These are phyloP conservation scores for Poecilobothrus nobilitatus DNA, from an alignment of 2,888 invertebrate genomes.

Conservation along the genomic window DNA sequence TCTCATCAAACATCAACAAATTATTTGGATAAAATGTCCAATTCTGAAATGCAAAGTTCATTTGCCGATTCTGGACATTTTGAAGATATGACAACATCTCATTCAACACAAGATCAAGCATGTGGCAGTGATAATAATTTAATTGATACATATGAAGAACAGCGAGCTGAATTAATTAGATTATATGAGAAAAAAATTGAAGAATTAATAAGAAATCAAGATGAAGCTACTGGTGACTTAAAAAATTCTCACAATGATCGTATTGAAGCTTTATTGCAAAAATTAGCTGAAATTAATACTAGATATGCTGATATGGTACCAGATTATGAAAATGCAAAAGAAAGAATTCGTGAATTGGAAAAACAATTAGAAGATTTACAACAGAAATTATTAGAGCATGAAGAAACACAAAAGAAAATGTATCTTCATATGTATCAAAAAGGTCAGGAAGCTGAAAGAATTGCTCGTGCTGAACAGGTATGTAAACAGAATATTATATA, in stretches of 20 bases:
- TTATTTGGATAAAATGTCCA: slow-evolving; percentile 24
- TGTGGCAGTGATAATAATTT: slow-evolving; percentile 31
- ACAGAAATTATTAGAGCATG: slow-evolving; percentile 60
- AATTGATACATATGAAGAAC: slow-evolving; percentile 51
- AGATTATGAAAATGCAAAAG: slow-evolving; percentile 65
- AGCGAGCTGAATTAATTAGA: slow-evolving; percentile 58
- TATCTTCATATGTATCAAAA: slow-evolving; percentile 77
- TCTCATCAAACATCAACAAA: not conserved
- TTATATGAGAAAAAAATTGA: slow-evolving; percentile 67
- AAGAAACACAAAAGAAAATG: slow-evolving; percentile 63
- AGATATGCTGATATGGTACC: slow-evolving; percentile 70
- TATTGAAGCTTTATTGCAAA: slow-evolving; percentile 62
- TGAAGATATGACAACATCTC: slow-evolving; percentile 70
- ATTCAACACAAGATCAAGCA: slow-evolving; percentile 52
- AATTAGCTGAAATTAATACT: slow-evolving; percentile 65
- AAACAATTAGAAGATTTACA: slow-evolving; percentile 62
- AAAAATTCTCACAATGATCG: slow-evolving; percentile 73
- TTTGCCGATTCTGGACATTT: slow-evolving; percentile 81
- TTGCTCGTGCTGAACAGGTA: slow-evolving; percentile 63
- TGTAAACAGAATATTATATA: slow-evolving; percentile 22
- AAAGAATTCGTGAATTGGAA: slow-evolving; percentile 60
- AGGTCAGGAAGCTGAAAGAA: slow-evolving; percentile 69
- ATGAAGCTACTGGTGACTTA: slow-evolving; percentile 59
- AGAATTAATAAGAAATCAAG: slow-evolving; percentile 58
- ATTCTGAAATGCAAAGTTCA: slow-evolving; percentile 60